Base-by-base conservation (phyloP, 2,113 vertebrate genomes). In the Astur gentilis region DNA sequence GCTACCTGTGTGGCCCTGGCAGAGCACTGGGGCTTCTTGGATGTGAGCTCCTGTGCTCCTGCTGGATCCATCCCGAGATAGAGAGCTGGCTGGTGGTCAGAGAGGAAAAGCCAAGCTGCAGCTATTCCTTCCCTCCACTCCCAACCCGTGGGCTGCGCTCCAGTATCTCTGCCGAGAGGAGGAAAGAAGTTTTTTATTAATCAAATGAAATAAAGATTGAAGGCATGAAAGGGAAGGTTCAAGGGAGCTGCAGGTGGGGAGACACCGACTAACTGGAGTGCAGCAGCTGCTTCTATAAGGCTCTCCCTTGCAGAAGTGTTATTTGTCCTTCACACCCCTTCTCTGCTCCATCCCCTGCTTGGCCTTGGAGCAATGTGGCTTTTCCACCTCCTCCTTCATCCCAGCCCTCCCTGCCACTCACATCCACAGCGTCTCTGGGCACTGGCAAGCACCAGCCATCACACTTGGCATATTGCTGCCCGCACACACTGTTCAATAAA, bases 1-100 rank as follows among this genome's bases (percentile, higher is more conserved):
- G 66, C 95, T 93, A 95, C 94, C 97, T 95, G 94, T 97, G 91
- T 96, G 95, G 97, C 89, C 94, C 83, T 97, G 94, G 96, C 95
- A 95, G 91, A 82, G 83, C 81, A 7, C 54, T 0, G 78, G 61
- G 66, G 70, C 20, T 84, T 60, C 77, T 94, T 91, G 94, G 91
- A 96, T 79, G 73, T 0, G 18, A 95, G 80, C 77, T 95, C 72
- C 83, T 5, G 1, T 36, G n/a, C 83, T 95, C 61, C 89, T 85
- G 91, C 8, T 92, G 91, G 91, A 95, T 50, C 77, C 84, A 82
- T 77, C 93, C 91, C 5, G 69, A 82, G 94, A 86, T 21, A 65
- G 47, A 61, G 93, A 96, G 94, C 94, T 96, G 94, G 94, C 93
- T 95, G 83, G 23, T 64, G 89, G 54, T 91, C 73, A 83, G 78